phyloP scores from a whole-genome alignment of 2,113 vertebrate species.

The Brienomyrus longianalis region DNA sequence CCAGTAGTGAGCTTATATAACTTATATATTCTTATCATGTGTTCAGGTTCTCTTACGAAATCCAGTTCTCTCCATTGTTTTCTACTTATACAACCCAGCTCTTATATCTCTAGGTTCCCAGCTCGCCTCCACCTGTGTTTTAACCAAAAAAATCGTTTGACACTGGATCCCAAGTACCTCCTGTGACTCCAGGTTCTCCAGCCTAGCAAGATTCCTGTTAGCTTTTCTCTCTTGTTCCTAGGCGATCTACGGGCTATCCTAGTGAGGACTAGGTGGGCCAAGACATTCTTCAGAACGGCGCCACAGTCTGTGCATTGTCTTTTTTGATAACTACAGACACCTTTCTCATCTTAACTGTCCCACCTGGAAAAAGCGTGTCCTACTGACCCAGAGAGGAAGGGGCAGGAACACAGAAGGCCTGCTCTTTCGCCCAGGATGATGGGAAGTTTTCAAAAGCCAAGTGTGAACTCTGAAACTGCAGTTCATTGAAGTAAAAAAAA shows the following conservation, averaged over 20 bases:
- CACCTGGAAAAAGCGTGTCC: neutral
- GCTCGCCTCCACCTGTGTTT: neutral
- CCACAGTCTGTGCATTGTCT: neutral
- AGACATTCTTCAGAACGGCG: neutral
- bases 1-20: neutral
- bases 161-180: neutral
- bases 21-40: neutral
- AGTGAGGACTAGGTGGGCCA: conserved; percentile 18
- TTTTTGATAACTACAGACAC: neutral
- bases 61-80: neutral
- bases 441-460: neutral
- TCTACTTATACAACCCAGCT: neutral
- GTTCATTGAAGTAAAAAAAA: neutral
- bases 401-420: neutral
- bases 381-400: neutral
- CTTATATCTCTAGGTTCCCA: neutral
- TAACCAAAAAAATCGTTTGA: neutral
- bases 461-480: neutral
- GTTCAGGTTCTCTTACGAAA: neutral
- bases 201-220: neutral
- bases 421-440: neutral
- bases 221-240: conserved; percentile 20
- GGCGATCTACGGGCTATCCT: conserved; percentile 39
- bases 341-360: neutral
- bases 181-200: neutral